Conservation (phyloP, 2,113 vertebrate species). For the Silurus glanis region DNA sequence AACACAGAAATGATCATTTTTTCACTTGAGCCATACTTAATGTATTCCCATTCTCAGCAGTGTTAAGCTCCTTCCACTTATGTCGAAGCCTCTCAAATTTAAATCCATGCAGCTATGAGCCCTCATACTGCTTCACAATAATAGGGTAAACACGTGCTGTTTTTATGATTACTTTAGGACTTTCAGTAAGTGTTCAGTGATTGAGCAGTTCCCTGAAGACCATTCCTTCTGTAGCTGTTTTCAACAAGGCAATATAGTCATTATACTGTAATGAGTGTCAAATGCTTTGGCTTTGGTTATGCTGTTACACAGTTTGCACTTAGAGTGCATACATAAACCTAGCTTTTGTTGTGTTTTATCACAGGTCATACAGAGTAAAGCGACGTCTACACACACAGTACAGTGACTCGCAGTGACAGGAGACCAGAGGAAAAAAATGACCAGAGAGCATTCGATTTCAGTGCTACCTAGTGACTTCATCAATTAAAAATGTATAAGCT, state of each 20-base stretch:
- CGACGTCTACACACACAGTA: not conserved
- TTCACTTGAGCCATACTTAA: slow-evolving; percentile 3
- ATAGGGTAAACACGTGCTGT: slow-evolving; percentile 18
- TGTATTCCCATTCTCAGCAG: not conserved
- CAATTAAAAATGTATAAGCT: no score
- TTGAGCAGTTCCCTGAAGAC: slow-evolving; percentile 2
- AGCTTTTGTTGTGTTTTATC: not conserved
- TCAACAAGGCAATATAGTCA: slow-evolving; percentile 7
- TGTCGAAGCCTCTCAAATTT: slow-evolving; percentile 26
- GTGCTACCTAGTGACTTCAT: no score
- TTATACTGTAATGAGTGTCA: not conserved
- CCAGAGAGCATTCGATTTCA: no score
- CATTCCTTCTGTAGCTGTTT: not conserved
- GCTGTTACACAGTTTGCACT: not conserved
- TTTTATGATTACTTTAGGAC: slow-evolving; percentile 16
- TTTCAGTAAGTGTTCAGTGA: slow-evolving; percentile 26
- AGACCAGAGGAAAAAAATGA: no score
- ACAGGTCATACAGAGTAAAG: not conserved
- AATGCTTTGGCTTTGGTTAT: not conserved
- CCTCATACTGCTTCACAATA: slow-evolving; percentile 11
- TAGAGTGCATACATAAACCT: not conserved
- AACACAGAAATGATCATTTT: not conserved
- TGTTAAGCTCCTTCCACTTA: slow-evolving; percentile 24
- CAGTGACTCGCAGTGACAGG: not conserved
- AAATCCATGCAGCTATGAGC: slow-evolving; percentile 21